These are phyloP conservation scores for Mythimna pallens DNA, from an alignment of 2,888 invertebrate species.

Conservation along the genomic window DNA sequence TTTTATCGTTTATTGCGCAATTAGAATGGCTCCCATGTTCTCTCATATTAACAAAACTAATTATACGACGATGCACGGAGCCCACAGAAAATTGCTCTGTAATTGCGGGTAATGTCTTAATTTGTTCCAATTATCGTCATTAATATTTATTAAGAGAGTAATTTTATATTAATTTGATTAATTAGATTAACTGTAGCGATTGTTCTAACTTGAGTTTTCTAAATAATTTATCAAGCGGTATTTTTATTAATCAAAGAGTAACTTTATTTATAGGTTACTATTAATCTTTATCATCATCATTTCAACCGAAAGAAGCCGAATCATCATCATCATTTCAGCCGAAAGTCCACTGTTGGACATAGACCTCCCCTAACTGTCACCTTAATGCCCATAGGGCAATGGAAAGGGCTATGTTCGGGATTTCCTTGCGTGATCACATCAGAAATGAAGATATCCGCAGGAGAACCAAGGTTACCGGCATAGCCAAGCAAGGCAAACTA, in stretches of 20 bases:
- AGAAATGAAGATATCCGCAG: too few species aligned
- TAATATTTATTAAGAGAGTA: slow-evolving; percentile 44
- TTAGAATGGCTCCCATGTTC: slow-evolving; percentile 33
- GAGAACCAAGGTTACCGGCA: too few species aligned
- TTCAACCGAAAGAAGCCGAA: too few species aligned
- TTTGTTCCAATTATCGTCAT: slow-evolving; percentile 50
- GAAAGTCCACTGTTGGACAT: too few species aligned
- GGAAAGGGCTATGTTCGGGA: too few species aligned
- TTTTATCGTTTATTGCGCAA: slow-evolving; percentile 40
- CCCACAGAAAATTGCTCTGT: slow-evolving; percentile 37
- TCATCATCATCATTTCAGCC: too few species aligned
- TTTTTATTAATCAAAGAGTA: background rate
- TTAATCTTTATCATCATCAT: too few species aligned
- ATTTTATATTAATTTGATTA: slow-evolving; percentile 31
- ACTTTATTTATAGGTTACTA: background rate
- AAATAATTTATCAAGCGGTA: background rate
- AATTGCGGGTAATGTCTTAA: slow-evolving; percentile 54
- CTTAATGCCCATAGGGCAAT: too few species aligned
- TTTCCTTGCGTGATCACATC: too few species aligned
- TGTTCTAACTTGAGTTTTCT: background rate
- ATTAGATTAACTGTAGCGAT: slow-evolving; percentile 6
- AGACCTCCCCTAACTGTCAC: too few species aligned
- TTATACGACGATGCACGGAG: slow-evolving; percentile 37
- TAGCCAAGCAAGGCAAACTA: too few species aligned
- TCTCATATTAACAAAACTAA: slow-evolving; percentile 51